Evolutionary conservation across 2,888 invertebrate genomes (phyloP), one percentile per base, ranked within the genome.

Genomic region (Papilio gigon): DNA sequence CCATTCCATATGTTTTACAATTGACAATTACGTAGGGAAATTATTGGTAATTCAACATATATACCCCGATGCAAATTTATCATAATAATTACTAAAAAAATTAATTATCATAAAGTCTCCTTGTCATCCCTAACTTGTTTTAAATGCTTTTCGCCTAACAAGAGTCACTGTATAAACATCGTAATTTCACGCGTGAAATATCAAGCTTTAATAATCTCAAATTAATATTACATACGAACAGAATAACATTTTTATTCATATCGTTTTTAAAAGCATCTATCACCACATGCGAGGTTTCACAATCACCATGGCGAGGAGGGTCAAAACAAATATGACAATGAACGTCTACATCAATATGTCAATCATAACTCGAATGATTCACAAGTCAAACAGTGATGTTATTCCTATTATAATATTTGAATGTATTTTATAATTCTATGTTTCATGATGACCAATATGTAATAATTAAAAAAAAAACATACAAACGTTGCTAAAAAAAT

Each of bases 311-410:
- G 68, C 60, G 60, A 68, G 1, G 20, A 59, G 0, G 20, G 12
- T n/a, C 68, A 68, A 64, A 68, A 68, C 68, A 68, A 40, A 68
- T 50, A 40, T 12, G 59, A 68, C 64, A 68, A 47, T 59, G 40
- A 47, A 42, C 12, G 20, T 44, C 12, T 20, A 22, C 9, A 20
- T 44, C 47, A 20, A 44, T 44, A 37, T 35, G 60, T 65, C 58
- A 58, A 63, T 63, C 63, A 59, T 67, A 47, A 33, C 22, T 44
- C 20, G 22, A 58, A 63, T 20, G 22, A 22, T 35, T 30, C 37
- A 56, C 30, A 40, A 42, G 42, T 65, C 37, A 35, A 58, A 58
- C 9, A 22, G 30, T 42, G 20, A 9, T 20, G n/a, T 8, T 9
- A 25, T 53, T 30, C 9, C 8, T 33, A 14, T 17, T 14, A 33